Conservation (phyloP, 1,140 invertebrate genomes). For the Neuroterus valhalla region DNA sequence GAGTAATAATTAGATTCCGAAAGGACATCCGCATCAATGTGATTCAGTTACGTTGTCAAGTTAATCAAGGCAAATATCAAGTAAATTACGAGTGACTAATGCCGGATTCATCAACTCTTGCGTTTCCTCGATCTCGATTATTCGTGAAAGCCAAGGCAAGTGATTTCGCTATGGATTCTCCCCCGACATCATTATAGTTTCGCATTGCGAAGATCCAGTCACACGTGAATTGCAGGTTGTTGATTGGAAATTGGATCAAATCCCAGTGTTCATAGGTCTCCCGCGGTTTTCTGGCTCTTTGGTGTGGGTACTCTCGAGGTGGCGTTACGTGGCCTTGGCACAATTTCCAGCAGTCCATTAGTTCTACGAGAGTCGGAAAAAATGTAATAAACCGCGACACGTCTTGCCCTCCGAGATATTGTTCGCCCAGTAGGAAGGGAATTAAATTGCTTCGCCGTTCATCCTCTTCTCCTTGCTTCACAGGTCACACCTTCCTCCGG, state of each 20-base stretch:
- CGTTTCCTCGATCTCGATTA: constrained; percentile 4
- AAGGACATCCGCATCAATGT: constrained; percentile 22
- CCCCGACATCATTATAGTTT: neutral
- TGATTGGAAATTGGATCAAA: constrained; percentile 13
- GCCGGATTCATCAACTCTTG: constrained; percentile 1
- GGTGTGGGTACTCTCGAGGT: neutral
- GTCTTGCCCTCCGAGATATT: constrained; percentile 50
- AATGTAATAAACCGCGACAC: constrained; percentile 69
- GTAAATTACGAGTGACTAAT: constrained; percentile 24
- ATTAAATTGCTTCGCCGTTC: constrained; percentile 57
- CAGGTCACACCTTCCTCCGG: neutral
- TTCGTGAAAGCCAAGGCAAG: constrained; percentile 1
- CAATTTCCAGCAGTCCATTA: constrained; percentile 65
- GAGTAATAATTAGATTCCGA: constrained; percentile 10
- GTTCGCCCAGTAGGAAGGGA: constrained; percentile 42
- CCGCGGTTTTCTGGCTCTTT: neutral
- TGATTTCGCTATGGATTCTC: neutral
- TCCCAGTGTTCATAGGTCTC: neutral
- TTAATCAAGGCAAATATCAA: constrained; percentile 5
- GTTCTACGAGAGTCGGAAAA: constrained; percentile 55
- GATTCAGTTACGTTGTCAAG: constrained; percentile 25
- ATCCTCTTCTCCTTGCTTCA: neutral
- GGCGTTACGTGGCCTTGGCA: constrained; percentile 53
- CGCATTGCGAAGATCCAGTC: neutral
- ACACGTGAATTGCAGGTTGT: constrained; percentile 3